phyloP scores from a whole-genome alignment of 2,888 invertebrate species.

The Platerodrilus igneus region DNA sequence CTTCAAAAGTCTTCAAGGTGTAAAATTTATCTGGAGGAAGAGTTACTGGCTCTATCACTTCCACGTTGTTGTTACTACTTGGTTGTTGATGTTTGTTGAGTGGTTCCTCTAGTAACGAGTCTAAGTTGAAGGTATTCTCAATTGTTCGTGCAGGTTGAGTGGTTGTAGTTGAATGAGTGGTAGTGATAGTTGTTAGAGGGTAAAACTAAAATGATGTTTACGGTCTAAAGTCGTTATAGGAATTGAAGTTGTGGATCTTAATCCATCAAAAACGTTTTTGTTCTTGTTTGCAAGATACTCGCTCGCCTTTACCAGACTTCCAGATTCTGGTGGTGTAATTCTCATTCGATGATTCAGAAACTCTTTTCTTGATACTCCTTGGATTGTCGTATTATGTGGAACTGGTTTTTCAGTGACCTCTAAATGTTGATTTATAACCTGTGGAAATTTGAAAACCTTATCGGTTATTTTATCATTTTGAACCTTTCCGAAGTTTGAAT shows the following conservation, averaged over 20 bases:
- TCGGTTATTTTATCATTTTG: constrained; percentile 22
- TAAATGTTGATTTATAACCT: constrained; percentile 38
- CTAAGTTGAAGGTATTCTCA: constrained; percentile 48
- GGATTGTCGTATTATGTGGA: constrained; percentile 13
- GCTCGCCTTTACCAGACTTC: too few species aligned
- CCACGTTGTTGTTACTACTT: constrained; percentile 26
- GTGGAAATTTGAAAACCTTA: constrained; percentile 26
- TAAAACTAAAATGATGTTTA: constrained; percentile 36
- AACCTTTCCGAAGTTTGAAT: constrained; percentile 6
- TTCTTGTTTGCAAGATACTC: constrained; percentile 42
- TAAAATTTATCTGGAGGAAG: constrained; percentile 11
- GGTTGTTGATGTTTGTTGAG: constrained; percentile 46
- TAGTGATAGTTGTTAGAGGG: constrained; percentile 34
- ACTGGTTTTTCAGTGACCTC: constrained; percentile 31
- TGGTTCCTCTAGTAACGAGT: constrained; percentile 57
- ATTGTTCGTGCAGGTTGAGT: constrained; percentile 18
- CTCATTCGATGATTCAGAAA: constrained; percentile 40
- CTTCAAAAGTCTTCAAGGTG: constrained; percentile 2
- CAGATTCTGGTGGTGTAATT: constrained; percentile 40
- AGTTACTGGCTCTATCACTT: constrained; percentile 19
- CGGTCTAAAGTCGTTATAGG: constrained; percentile 34
- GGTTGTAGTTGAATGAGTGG: constrained; percentile 23
- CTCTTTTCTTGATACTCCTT: constrained; percentile 25
- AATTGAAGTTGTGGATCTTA: constrained; percentile 29
- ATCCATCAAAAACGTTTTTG: constrained; percentile 37